Conservation (phyloP, 1,140 invertebrate species). For the Orchestia grillus region DNA sequence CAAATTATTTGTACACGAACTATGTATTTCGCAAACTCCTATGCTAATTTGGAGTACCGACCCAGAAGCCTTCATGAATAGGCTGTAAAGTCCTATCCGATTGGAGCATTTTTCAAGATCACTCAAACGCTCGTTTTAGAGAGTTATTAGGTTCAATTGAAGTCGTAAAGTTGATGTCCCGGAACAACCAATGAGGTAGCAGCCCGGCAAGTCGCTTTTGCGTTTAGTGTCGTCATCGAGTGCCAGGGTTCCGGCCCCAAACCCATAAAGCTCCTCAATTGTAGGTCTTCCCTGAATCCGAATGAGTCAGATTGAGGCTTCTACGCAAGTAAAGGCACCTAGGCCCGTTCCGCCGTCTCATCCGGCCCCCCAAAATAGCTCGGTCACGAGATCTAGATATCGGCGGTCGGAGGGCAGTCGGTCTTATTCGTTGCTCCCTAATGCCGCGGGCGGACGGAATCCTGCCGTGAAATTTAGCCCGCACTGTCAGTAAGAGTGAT, state of each 20-base stretch:
- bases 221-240: constrained; percentile 29
- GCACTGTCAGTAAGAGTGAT: neutral
- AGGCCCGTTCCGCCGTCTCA: neutral
- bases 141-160: neutral
- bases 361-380: neutral
- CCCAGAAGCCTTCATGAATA: neutral
- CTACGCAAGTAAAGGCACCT: constrained; percentile 14
- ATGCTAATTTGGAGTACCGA: neutral
- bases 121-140: neutral
- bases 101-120: neutral
- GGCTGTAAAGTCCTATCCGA: neutral
- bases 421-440: neutral
- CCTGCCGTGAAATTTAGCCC: neutral
- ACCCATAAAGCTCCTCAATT: constrained; percentile 38
- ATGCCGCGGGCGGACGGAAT: neutral
- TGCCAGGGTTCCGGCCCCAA: neutral
- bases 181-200: neutral
- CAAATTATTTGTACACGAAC: neutral
- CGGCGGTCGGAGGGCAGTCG: neutral
- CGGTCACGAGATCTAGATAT: neutral
- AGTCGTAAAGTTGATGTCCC: constrained; percentile 13
- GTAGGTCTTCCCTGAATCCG: constrained; percentile 30
- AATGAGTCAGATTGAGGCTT: constrained; percentile 21
- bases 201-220: neutral
- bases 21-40: neutral